Conservation (phyloP, 2,113 vertebrate species). For the Zosterops lateralis region DNA sequence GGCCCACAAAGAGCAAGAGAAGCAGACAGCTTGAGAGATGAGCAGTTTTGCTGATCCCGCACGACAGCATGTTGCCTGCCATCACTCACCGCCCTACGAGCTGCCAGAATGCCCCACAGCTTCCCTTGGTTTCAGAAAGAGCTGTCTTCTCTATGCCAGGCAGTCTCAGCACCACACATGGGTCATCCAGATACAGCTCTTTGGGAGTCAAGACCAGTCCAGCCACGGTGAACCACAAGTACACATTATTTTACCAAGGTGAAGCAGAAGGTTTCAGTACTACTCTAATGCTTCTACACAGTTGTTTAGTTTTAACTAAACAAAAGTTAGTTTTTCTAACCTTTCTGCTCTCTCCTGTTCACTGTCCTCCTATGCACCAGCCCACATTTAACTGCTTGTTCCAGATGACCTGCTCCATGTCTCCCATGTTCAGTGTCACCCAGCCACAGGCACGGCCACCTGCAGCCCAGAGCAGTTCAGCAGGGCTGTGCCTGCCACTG, state of each 20-base stretch:
- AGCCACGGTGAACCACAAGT: rapidly evolving
- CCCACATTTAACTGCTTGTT: not conserved
- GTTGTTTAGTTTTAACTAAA: not conserved
- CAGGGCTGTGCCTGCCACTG: not conserved
- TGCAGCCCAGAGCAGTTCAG: not conserved
- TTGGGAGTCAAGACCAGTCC: not conserved
- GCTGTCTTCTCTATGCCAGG: not conserved
- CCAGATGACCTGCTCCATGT: not conserved
- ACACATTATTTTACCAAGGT: not conserved
- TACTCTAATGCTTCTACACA: not conserved
- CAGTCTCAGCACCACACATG: not conserved
- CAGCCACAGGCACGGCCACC: not conserved
- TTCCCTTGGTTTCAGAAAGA: not conserved
- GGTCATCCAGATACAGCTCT: not conserved
- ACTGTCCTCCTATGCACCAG: not conserved
- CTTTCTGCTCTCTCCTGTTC: not conserved
- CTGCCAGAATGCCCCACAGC: not conserved
- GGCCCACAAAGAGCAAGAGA: constrained; percentile 10
- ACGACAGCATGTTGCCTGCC: constrained; percentile 19
- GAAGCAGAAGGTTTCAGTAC: not conserved
- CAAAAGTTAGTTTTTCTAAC: not conserved
- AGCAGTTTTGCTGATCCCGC: not conserved
- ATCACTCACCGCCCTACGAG: not conserved
- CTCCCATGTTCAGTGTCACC: not conserved
- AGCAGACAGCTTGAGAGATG: constrained; percentile 20